Conservation (phyloP, 2,888 invertebrate species). For the Octodonta nipae region DNA sequence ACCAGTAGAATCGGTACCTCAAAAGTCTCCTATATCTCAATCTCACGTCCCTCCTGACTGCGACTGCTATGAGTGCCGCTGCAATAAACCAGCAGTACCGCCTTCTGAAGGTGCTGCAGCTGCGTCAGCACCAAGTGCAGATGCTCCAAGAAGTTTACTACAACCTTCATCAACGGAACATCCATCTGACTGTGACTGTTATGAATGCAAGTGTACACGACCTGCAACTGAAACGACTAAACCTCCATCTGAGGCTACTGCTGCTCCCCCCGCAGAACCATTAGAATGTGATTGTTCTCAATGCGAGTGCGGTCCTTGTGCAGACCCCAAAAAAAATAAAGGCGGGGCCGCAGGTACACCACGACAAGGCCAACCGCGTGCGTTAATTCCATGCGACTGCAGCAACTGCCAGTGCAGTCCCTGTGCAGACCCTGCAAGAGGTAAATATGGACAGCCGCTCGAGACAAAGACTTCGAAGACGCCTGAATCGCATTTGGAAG, state of each 20-base stretch:
- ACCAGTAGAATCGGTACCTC: not conserved
- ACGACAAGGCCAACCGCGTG: not conserved
- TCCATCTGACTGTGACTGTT: constrained; percentile 4
- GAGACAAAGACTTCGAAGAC: not conserved
- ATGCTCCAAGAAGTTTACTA: no score
- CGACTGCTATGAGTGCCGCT: constrained; percentile 4
- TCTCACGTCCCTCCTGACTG: constrained; percentile 2
- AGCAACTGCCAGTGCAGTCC: constrained; percentile 7
- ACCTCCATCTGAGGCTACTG: not conserved
- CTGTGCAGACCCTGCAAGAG: constrained; percentile 8
- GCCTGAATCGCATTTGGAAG: not conserved
- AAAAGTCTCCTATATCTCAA: not conserved
- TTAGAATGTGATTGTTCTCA: constrained; percentile 8
- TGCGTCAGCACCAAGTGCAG: not conserved
- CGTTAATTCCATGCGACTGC: constrained; percentile 5
- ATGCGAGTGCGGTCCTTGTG: constrained; percentile 10
- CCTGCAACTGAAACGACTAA: constrained; percentile 2
- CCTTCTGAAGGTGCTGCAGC: not conserved
- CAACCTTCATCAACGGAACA: no score
- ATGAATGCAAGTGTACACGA: constrained; percentile 2
- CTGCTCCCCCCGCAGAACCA: constrained; percentile 2
- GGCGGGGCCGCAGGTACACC: not conserved
- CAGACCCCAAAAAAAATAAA: constrained; percentile 7
- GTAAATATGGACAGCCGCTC: not conserved
- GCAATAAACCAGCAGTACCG: constrained; percentile 2